Conservation (phyloP, 1,140 invertebrate genomes). For the Macrocentrus cingulum region DNA sequence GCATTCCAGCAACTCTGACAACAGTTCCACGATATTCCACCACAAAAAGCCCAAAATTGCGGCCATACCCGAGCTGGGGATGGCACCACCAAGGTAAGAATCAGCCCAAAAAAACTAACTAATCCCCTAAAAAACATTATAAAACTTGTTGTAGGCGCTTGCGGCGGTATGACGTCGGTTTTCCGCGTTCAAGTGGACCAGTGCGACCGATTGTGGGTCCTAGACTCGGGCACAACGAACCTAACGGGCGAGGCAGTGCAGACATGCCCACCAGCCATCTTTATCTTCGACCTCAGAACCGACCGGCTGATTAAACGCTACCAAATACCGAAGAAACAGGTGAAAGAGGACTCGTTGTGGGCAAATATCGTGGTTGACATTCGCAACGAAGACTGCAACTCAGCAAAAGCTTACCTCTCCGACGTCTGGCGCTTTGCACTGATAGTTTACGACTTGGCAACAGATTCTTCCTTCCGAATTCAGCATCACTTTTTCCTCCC, state of each 20-base stretch:
- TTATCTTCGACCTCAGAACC: slow-evolving; percentile 71
- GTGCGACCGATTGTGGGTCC: slow-evolving; percentile 72
- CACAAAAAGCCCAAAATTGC: slow-evolving; percentile 65
- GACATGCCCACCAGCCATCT: slow-evolving; percentile 73
- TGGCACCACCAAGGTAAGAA: slow-evolving; percentile 69
- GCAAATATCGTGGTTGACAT: slow-evolving; percentile 75
- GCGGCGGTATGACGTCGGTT: slow-evolving; percentile 72
- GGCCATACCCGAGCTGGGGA: slow-evolving; percentile 74
- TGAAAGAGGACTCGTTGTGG: slow-evolving; percentile 72
- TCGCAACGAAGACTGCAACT: slow-evolving; percentile 63
- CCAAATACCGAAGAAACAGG: slow-evolving; percentile 65
- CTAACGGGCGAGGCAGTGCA: slow-evolving; percentile 68
- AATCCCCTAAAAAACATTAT: too few species aligned
- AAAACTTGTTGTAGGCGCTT: slow-evolving; percentile 48
- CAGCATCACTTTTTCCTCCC: slow-evolving; percentile 76
- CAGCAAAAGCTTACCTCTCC: slow-evolving; percentile 69
- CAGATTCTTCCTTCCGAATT: slow-evolving; percentile 70
- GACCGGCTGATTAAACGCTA: slow-evolving; percentile 67
- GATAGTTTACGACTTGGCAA: slow-evolving; percentile 68
- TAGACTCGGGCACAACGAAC: slow-evolving; percentile 76
- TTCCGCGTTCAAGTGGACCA: slow-evolving; percentile 73
- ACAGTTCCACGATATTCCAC: slow-evolving; percentile 60
- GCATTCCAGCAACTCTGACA: slow-evolving; percentile 71
- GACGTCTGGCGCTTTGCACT: slow-evolving; percentile 78
- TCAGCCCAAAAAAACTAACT: too few species aligned